A percentile compares a stretch with the other conserved stretches of the same genome.
Evolutionary conservation across 2,888 invertebrate species (phyloP).

Genomic region (Onthophagus sagittarius): DNA sequence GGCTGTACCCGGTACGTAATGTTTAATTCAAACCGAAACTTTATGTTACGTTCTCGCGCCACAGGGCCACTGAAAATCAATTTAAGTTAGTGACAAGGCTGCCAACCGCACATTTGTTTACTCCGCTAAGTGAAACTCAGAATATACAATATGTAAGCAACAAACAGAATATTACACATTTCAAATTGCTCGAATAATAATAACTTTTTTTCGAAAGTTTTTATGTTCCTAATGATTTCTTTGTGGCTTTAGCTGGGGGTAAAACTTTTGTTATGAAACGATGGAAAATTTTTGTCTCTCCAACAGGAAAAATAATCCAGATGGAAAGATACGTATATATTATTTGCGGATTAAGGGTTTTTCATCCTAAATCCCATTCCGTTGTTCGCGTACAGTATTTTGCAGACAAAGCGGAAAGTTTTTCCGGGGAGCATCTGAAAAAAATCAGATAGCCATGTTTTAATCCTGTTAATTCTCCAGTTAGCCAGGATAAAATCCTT

Average conservation of each 20-base stretch:
- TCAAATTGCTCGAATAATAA: not conserved
- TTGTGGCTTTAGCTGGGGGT: not conserved
- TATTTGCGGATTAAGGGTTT: not conserved
- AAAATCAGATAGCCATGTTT: not conserved
- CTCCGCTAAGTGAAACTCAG: not conserved
- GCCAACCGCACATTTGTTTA: not conserved
- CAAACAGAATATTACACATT: not conserved
- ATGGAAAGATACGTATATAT: not conserved
- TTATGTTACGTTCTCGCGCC: not conserved
- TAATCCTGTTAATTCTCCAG: not conserved
- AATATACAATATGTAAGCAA: not conserved
- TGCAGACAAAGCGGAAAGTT: not conserved
- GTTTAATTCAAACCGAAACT: not conserved
- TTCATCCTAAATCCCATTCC: not conserved
- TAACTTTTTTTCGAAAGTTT: not conserved
- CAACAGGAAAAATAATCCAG: not conserved
- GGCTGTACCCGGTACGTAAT: not conserved
- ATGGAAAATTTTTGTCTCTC: no score
- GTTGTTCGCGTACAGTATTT: not conserved
- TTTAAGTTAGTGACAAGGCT: not conserved
- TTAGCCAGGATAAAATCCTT: not conserved
- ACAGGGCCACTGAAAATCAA: not conserved
- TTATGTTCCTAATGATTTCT: not conserved
- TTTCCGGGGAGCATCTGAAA: not conserved
- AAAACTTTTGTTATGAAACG: no score